Evolutionary conservation across 2,113 vertebrate species (phyloP).

Genomic region (Pipa parva): DNA sequence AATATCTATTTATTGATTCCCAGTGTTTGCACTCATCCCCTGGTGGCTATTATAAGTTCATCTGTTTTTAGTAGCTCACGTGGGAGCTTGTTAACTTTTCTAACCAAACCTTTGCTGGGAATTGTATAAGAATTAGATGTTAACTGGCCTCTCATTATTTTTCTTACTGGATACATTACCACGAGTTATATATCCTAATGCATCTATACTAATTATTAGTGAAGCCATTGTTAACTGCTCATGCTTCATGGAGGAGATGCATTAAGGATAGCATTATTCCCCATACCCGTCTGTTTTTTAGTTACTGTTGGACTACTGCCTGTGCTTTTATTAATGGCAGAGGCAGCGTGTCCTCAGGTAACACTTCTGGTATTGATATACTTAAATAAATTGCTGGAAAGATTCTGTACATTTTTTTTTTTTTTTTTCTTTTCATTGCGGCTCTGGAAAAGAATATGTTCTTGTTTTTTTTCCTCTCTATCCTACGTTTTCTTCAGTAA

Average conservation of each 20-base stretch:
- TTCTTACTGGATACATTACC: neutral
- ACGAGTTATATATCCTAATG: neutral
- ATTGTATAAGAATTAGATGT: neutral
- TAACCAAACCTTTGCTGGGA: neutral
- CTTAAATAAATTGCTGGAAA: slow-evolving; percentile 9
- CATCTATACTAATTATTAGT: neutral
- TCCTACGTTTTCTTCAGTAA: neutral
- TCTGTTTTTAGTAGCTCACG: neutral
- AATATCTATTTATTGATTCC: neutral
- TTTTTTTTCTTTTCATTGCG: slow-evolving; percentile 17
- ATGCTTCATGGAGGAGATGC: neutral
- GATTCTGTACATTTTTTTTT: neutral
- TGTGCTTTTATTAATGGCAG: slow-evolving; percentile 22
- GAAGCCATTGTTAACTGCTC: slow-evolving; percentile 4
- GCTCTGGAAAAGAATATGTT: slow-evolving; percentile 1
- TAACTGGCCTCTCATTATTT: neutral
- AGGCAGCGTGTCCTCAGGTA: slow-evolving; percentile 21
- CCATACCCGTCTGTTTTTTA: slow-evolving; percentile 8
- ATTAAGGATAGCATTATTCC: neutral
- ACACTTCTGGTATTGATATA: slow-evolving; percentile 29
- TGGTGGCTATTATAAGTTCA: neutral
- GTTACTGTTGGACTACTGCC: slow-evolving; percentile 5
- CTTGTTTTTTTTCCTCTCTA: slow-evolving; percentile 1
- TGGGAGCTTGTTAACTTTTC: neutral
- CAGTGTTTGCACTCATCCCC: neutral